Base-by-base conservation (phyloP, 2,113 vertebrate genomes). In the Heterocephalus glaber region DNA sequence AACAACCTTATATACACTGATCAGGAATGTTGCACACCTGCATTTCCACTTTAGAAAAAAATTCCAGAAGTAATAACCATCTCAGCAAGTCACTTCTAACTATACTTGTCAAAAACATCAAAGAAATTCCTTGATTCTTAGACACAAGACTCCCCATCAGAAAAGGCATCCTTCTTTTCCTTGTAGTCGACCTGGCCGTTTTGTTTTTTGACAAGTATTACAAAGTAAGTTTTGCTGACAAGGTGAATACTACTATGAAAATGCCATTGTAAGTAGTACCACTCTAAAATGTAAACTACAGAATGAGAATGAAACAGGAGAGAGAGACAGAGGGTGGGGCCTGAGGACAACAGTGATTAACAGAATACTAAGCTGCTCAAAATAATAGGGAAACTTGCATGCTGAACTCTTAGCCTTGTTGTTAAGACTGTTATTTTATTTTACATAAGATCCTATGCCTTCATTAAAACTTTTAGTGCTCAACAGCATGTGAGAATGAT, bases 321-420 rank as follows among this genome's bases (percentile, higher is more conserved):
- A 28, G 61, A 47, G 28, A 35, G 44, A 2, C 3, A 7, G 3
- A 8, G 26, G 41, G 33, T 17, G 56, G 38, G 17, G 22, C 20
- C 14, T 13, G 2, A 30, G 5, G 38, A 41, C 22, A 63, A n/a
- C 28, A 47, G 41, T 16, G 28, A 72, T 49, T 28, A 83, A 80
- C 28, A 65, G 85, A 91, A 68, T n/a, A 90, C n/a, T 58, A 88
- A 79, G 11, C 10, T 60, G 86, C 80, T 89, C 52, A 70, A 96
- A 86, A 56, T 79, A 65, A 70, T 28, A 65, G 52, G 61, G 63
- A 92, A 35, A 83, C 26, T 79, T 20, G 44, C 1, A 19, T 44
- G 61, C 41, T 41, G 14, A 0, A 49, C 11, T 79, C 61, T 44
- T 70, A 84, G 74, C 33, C 49, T 80, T 80, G 52, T 3, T 44